Percentiles rank a stretch among this genome's conserved stretches.
Conservation (phyloP, 2,888 invertebrate genomes). For the Diaphora mendica region DNA sequence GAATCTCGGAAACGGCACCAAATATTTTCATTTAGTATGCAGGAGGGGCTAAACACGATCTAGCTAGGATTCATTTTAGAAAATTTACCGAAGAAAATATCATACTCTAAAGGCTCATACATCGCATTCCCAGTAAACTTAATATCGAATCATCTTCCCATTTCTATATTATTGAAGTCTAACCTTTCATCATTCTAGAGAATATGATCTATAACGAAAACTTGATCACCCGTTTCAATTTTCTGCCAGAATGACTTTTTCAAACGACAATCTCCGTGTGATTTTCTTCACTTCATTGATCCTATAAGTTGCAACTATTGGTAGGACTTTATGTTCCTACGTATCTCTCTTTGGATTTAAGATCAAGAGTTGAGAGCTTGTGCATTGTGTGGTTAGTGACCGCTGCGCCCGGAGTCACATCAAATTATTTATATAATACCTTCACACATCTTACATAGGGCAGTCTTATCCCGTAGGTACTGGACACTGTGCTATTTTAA, state of each 20-base stretch:
- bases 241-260: conserved; percentile 26
- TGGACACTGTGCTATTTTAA: too few species aligned
- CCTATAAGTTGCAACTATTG: conserved; percentile 13
- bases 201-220: conserved; percentile 20
- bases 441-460: too few species aligned
- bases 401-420: too few species aligned
- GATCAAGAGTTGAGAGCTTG: neutral
- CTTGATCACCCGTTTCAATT: conserved; percentile 35
- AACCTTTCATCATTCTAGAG: conserved; percentile 17
- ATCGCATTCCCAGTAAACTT: neutral
- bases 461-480: too few species aligned
- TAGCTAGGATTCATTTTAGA: too few species aligned
- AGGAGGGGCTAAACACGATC: too few species aligned
- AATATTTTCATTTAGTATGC: too few species aligned
- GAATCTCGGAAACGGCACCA: too few species aligned
- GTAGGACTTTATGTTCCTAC: neutral
- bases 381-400: neutral
- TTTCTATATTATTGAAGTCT: neutral
- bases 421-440: too few species aligned
- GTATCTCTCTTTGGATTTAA: neutral
- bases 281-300: conserved; percentile 25
- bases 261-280: conserved; percentile 14
- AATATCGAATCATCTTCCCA: neutral
- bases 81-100: too few species aligned
- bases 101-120: neutral